Evolutionary conservation across 2,113 vertebrate species (phyloP), one percentile per base, ranked within the genome.

Genomic region (Beaufortia kweichowensis): DNA sequence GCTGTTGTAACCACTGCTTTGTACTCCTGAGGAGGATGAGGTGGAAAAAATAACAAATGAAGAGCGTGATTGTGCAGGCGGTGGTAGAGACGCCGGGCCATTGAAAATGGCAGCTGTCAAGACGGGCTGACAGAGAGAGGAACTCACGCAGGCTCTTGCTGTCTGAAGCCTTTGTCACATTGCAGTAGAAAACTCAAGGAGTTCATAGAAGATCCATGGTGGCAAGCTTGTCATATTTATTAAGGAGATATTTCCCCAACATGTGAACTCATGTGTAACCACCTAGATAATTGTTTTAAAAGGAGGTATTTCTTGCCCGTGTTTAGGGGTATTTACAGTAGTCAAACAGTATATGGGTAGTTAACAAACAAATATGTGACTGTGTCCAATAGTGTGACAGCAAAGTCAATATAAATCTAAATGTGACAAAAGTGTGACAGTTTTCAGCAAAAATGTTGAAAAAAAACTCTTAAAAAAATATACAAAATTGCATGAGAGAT

Each of bases 51-150:
- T 78, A 74, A 68, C 80, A 82, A 81, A 81, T n/a, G 24, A 12
- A 33, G 43, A 69, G 68, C 48, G 76, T 78, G 80, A 82, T 77
- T 82, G 80, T 83, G 82, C 77, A 72, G 77, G 86, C 64, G 79
- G 83, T 41, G n/a, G 72, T 72, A 81, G 82, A 29, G 57, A 84
- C 21, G 60, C 61, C 71, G 68, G 73, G 61, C 9, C 68, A 83
- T 82, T 80, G 85, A 90, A 91, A 91, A 90, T 90, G 90, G 87
- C 89, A 92, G 88, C 89, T 92, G 91, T 91, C 91, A 91, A 82
- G 84, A 24, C 81, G 81, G 84, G 83, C 86, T 89, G 90, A 88
- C 0, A 75, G 61, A 67, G 73, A 85, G 81, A 77, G 57, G 70
- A 82, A 80, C 75, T 62, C 77, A 50, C 71, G 63, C 53, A 77